Evolutionary conservation across 23 tunicate genomes (phyloP), one percentile per base, ranked within the genome.

Genomic region (Phallusia fumigata): DNA sequence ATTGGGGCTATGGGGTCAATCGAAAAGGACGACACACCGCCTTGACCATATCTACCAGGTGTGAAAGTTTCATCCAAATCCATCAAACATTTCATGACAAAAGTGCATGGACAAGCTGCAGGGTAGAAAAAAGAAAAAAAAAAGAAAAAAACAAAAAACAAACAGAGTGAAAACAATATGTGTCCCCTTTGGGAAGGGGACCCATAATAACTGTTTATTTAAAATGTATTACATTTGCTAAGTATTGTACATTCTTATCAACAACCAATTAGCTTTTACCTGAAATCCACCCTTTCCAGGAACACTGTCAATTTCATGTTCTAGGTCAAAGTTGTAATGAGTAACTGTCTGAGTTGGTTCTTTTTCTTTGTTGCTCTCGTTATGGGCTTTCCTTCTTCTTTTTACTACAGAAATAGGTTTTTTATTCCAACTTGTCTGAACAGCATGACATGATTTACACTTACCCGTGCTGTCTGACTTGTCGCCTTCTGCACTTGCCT

Each of bases 281-380:
- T 84, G 87, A 76, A 84, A 76, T 26, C 79, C 86, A 18, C 81
- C 81, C 64, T 84, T 49, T 22, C 52, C 75, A 19, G 75, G 87
- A 51, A 84, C 78, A 52, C 65, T 36, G 10, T 87, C 78, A 24
- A 87, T 36, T 40, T 87, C 82, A 76, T 87, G 86, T 31, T 50
- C 31, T n/a, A 81, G 28, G 0, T 75, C 35, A 40, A 81, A 80
- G 31, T 75, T 81, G 53, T 82, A 87, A 30, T 69, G 13, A 35
- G 82, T 53, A 76, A 76, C 65, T 0, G 76, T 86, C 21, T 52
- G 65, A 30, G 35, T 30, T 33, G 19, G 32, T 13, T 36, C 77
- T 65, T 81, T 31, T 26, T 18, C 30, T 40, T 22, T 35, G 12
- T 31, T 31, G 10, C 33, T 52, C 73, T 80, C 28, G 53, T 51